phyloP scores from a whole-genome alignment of 2,797 vertebrate genomes.

The Moxostoma hubbsi region DNA sequence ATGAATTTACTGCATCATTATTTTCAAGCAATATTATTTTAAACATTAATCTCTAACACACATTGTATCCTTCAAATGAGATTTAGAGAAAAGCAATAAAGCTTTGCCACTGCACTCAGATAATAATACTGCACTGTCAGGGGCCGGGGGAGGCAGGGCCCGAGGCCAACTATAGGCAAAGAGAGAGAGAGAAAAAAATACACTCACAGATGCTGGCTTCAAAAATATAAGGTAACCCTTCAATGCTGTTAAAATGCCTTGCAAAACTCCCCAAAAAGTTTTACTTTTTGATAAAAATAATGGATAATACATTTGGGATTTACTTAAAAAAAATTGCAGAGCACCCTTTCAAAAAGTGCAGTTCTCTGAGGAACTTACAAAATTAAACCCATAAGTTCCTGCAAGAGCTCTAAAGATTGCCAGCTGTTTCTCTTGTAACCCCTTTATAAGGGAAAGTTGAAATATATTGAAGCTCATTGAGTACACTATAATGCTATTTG shows the following conservation, averaged over 20 bases:
- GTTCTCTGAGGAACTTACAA: too few species aligned
- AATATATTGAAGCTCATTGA: too few species aligned
- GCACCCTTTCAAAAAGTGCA: too few species aligned
- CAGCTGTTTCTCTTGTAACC: too few species aligned
- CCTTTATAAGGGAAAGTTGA: too few species aligned
- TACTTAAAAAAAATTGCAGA: too few species aligned
- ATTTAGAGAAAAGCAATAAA: conserved; percentile 53
- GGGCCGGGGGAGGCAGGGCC: conserved; percentile 12
- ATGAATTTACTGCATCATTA: conserved; percentile 34
- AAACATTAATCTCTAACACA: conserved; percentile 55
- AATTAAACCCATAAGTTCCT: too few species aligned
- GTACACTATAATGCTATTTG: too few species aligned
- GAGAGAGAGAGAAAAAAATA: conserved; percentile 2
- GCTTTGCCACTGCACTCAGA: conserved; percentile 34
- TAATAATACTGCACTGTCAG: conserved; percentile 49
- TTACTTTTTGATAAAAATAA: too few species aligned
- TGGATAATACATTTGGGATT: too few species aligned
- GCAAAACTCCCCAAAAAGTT: not conserved
- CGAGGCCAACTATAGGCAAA: not conserved
- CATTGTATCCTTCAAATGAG: conserved; percentile 53
- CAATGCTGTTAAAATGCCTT: not conserved
- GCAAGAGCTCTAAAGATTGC: too few species aligned
- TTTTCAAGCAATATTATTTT: conserved; percentile 47
- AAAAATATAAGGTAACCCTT: not conserved
- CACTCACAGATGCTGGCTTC: not conserved